A percentile compares a stretch with the other conserved stretches of the same genome.
These are phyloP conservation scores for Galbula dea DNA, from an alignment of 2,113 vertebrate genomes.

Conservation along the genomic window DNA sequence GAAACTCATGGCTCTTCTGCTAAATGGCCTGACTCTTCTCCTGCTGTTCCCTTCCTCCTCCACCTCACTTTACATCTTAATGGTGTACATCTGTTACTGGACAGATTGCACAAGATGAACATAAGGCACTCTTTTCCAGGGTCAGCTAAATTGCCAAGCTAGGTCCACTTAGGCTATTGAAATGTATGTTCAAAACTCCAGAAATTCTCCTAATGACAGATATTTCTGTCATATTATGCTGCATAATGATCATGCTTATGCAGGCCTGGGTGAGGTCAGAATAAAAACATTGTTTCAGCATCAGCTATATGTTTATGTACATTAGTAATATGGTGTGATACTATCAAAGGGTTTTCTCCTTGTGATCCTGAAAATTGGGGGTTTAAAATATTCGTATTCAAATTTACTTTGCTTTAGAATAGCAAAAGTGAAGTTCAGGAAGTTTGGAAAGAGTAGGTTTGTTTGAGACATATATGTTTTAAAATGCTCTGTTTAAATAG, in stretches of 20 bases:
- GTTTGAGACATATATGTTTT: background rate
- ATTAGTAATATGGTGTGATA: background rate
- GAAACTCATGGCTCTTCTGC: slow-evolving; percentile 16
- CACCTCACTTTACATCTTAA: slow-evolving; percentile 64
- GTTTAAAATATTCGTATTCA: background rate
- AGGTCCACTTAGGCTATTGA: slow-evolving; percentile 63
- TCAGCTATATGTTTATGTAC: background rate
- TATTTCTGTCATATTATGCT: slow-evolving; percentile 58
- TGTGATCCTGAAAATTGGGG: background rate
- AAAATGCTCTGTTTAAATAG: background rate
- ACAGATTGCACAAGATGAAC: slow-evolving; percentile 72
- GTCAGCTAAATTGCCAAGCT: slow-evolving; percentile 69
- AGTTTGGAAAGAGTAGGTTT: background rate
- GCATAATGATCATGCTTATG: slow-evolving; percentile 49
- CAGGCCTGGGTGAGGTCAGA: slow-evolving; percentile 18
- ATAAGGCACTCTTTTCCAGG: slow-evolving; percentile 69
- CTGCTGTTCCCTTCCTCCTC: slow-evolving; percentile 61
- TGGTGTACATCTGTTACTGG: slow-evolving; percentile 69
- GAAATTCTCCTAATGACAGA: slow-evolving; percentile 63
- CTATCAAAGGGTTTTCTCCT: background rate
- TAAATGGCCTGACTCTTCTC: slow-evolving; percentile 61
- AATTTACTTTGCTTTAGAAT: background rate
- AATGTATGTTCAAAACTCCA: slow-evolving; percentile 68
- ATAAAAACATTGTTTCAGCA: background rate
- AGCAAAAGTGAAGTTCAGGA: background rate